phyloP scores from a whole-genome alignment of 1,140 invertebrate species.

The Triops cancriformis region DNA sequence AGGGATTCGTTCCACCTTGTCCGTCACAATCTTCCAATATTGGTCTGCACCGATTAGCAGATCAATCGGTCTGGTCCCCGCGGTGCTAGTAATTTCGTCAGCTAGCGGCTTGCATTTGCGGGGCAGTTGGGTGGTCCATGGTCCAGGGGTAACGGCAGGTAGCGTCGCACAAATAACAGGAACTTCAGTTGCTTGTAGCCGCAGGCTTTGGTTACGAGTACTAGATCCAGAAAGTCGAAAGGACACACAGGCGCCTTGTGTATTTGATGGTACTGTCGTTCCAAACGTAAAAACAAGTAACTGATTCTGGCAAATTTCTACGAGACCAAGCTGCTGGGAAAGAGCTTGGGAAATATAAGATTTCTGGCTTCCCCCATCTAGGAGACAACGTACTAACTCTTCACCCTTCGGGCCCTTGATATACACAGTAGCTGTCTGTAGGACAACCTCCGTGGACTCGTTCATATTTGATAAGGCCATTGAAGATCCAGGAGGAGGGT shows the following conservation, averaged over 20 bases:
- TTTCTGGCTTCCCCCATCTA: slow-evolving; percentile 17
- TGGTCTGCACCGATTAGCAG: neutral
- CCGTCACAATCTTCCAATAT: neutral
- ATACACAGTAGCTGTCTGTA: slow-evolving; percentile 8
- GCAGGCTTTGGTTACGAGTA: neutral
- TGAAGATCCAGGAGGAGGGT: neutral
- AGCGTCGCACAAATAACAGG: neutral
- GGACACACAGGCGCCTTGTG: neutral
- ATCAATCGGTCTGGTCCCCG: neutral
- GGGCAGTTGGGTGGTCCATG: neutral
- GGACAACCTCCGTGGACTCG: neutral
- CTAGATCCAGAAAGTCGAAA: neutral
- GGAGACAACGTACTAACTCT: neutral
- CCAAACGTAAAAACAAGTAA: neutral
- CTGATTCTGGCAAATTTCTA: neutral
- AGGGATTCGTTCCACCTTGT: neutral
- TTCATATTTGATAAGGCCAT: neutral
- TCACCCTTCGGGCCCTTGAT: neutral
- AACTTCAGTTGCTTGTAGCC: neutral
- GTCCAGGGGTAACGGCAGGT: neutral
- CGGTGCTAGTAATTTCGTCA: neutral
- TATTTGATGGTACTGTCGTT: neutral
- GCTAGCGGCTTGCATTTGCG: neutral
- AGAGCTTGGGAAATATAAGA: neutral
- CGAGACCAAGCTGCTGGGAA: neutral